A percentile compares a stretch with the other conserved stretches of the same genome.
These are phyloP conservation scores for Agapornis canus DNA, from an alignment of 2,797 vertebrate species.

Conservation along the genomic window DNA sequence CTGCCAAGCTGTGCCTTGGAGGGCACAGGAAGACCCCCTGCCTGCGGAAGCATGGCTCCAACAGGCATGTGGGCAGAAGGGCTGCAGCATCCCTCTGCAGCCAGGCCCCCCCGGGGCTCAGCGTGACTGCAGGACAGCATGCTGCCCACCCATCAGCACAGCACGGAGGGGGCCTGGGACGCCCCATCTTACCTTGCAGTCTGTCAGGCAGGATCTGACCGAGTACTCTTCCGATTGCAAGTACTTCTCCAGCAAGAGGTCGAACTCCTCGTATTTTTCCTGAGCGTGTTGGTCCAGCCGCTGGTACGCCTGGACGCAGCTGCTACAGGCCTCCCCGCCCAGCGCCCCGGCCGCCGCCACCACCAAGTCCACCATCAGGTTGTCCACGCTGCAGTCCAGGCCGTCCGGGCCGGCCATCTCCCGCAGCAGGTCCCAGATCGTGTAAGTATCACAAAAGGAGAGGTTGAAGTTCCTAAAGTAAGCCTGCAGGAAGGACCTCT, in stretches of 20 bases:
- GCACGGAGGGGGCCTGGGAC: neutral
- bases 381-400: conserved; percentile 84
- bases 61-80: neutral
- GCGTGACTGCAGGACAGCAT: neutral
- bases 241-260: conserved; percentile 85
- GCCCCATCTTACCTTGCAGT: conserved; percentile 81
- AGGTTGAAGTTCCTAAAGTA: conserved; percentile 87
- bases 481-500: conserved; percentile 81
- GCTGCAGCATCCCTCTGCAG: rapidly evolving
- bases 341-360: conserved; percentile 73
- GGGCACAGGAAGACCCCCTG: neutral
- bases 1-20: neutral
- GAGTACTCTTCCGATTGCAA: conserved; percentile 86
- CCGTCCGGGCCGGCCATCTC: conserved; percentile 85
- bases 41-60: rapidly evolving
- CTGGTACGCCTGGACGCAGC: conserved; percentile 84
- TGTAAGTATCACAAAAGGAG: conserved; percentile 86
- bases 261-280: conserved; percentile 90
- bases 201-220: conserved; percentile 82
- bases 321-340: conserved; percentile 82
- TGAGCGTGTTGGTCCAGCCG: conserved; percentile 88
- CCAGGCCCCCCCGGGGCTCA: rapidly evolving
- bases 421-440: conserved; percentile 84
- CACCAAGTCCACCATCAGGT: conserved; percentile 80
- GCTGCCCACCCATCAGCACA: neutral